Conservation (phyloP, 2,888 invertebrate species). For the Pycnomerus fuliginosus region DNA sequence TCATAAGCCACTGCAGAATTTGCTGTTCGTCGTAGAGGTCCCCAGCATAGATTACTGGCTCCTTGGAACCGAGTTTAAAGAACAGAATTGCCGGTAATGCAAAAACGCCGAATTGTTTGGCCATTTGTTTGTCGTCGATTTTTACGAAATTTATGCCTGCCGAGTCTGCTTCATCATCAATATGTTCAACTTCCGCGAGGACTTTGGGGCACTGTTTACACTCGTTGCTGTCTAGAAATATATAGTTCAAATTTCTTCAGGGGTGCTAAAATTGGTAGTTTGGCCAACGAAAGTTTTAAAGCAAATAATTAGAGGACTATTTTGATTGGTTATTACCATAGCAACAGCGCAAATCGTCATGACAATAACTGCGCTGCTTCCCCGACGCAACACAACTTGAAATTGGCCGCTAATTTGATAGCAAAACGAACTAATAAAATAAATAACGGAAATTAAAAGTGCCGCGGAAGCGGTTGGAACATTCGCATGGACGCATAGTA, state of each 20-base stretch:
- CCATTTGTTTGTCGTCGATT: constrained; percentile 84
- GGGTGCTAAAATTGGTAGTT: background rate
- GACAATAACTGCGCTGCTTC: no score
- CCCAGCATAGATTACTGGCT: constrained; percentile 89
- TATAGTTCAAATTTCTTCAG: background rate
- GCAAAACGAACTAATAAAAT: no score
- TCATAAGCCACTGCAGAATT: constrained; percentile 85
- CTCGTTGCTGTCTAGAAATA: constrained; percentile 84
- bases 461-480: no score
- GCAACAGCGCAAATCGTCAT: no score
- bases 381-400: no score
- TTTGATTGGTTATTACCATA: no score
- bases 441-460: no score
- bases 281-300: background rate
- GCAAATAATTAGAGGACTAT: no score
- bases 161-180: constrained; percentile 89
- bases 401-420: no score
- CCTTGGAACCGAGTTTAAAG: constrained; percentile 83
- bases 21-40: constrained; percentile 85
- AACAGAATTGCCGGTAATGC: constrained; percentile 88
- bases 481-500: no score
- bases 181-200: constrained; percentile 84
- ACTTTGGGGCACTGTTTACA: constrained; percentile 92
- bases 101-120: constrained; percentile 85
- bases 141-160: constrained; percentile 92